These are phyloP conservation scores for Epinotia ramella DNA, from an alignment of 2,888 invertebrate genomes.

Conservation along the genomic window DNA sequence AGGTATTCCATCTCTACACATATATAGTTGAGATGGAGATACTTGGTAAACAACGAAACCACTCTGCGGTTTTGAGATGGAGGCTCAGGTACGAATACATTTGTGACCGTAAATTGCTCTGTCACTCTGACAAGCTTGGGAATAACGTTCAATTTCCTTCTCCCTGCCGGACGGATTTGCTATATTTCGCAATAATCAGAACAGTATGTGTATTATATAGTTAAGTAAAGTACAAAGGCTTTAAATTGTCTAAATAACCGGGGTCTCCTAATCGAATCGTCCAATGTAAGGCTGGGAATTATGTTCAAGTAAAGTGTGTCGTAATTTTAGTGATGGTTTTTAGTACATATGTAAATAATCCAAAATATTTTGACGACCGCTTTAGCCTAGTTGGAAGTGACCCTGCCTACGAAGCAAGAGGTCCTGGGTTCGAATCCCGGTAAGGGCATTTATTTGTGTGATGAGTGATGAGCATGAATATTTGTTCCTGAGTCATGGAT, in stretches of 20 bases:
- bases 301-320: too few relatives aligned
- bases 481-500: too few relatives aligned
- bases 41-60: neutral
- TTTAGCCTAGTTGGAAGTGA: too few relatives aligned
- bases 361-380: too few relatives aligned
- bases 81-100: neutral
- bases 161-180: neutral
- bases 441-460: too few relatives aligned
- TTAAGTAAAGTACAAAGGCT: neutral
- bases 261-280: neutral
- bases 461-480: too few relatives aligned
- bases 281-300: too few relatives aligned
- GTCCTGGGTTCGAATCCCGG: too few relatives aligned
- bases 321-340: too few relatives aligned
- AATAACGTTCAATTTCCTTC: constrained; percentile 7
- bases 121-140: constrained; percentile 36
- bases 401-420: too few relatives aligned
- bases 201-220: neutral
- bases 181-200: neutral
- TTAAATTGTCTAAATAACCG: neutral
- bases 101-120: constrained; percentile 19
- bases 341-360: too few relatives aligned
- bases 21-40: neutral
- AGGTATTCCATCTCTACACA: neutral
- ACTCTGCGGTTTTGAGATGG: neutral